Evolutionary conservation across 2,797 vertebrate genomes (phyloP), one percentile per base, ranked within the genome.

Genomic region (Sebastes cheni): DNA sequence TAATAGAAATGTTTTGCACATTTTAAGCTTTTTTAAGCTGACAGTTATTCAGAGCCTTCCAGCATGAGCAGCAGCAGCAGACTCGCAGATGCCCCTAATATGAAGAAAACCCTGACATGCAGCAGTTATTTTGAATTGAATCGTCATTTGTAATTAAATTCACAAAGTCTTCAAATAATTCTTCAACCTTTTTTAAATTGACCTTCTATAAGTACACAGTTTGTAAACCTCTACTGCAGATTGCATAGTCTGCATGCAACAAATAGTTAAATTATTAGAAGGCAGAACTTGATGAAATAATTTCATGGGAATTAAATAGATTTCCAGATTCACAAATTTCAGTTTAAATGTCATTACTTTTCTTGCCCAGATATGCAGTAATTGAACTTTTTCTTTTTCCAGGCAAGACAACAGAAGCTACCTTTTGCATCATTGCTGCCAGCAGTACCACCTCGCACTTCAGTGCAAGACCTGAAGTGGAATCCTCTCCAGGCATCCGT

Each of bases 381-480:
- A 22, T 23, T 32, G 14, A 9, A 30, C 10, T 56, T n/a, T n/a
- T 65, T 34, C 22, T 18, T 42, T 20, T 12, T 25, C 68, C 2
- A 99, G 98, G 82, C 93, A 9, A 95, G 94, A 42, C 95, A 87
- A 50, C 96, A 97, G 79, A 99, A 99, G 86, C 91, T 95, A 2
- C 96, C 97, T 0, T 99, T 99, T 88, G 93, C 96, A 0, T 96
- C 94, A n/a, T 90, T 97, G 64, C 95, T 94, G 59, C 95, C 97
- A 32, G 54, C 88, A 27, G 96, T 93, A 22, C 90, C 95, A 8
- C 72, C 89, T 0, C 94, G 93, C 20, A 86, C 86, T 0, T 56
- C 92, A 8, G 97, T 99, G 71, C 96, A 93, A 0, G 99, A 99
- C 90, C 94, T 99, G 80, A 99, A 98, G 86, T 99, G 99, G 99